Evolutionary conservation across 1,140 invertebrate species (phyloP), one percentile per base, ranked within the genome.

Genomic region (Danaus plexippus): DNA sequence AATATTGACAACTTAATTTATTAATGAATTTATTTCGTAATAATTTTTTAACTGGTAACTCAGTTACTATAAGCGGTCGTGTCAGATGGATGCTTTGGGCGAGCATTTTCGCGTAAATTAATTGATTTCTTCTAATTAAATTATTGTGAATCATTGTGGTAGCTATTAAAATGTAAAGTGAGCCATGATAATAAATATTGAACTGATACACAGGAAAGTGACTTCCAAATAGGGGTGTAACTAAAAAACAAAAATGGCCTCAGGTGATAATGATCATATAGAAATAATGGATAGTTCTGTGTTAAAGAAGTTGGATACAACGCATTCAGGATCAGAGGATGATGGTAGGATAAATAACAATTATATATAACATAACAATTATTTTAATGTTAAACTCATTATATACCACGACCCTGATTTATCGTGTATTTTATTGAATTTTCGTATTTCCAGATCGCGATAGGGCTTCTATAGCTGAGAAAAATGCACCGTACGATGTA

Each of bases 221-320:
- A 83, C 77, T 76, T 71, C 65, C 77, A 80, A 80, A 81, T 81
- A 82, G 75, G 77, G 80, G 79, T 84, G 80, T 83, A 75, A 74
- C 66, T 75, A 63, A 64, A 70, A 79, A 85, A 76, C 71, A 89
- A 90, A 90, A 89, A 91, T 91, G 90, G 90, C 90, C 89, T 90
- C 90, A 77, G 89, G 90, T 71, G 89, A 90, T 80, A 89, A 84
- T 80, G 83, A 86, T 80, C 78, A 80, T 54, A 86, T 86, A 69
- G 83, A 86, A 85, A 69, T 85, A 49, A 86, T 86, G 83, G 83
- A 86, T 74, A 75, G 63, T 71, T 62, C 69, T 59, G 74, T 75
- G 56, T 60, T 70, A 51, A 85, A 75, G 73, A 83, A 78, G 66
- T 60, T 73, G 41, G 83, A 83, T 64, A 66, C 66, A 48, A 71